A percentile compares a stretch with the other conserved stretches of the same genome.
phyloP scores from a whole-genome alignment of 2,797 vertebrate species.

The Pipistrellus pygmaeus region DNA sequence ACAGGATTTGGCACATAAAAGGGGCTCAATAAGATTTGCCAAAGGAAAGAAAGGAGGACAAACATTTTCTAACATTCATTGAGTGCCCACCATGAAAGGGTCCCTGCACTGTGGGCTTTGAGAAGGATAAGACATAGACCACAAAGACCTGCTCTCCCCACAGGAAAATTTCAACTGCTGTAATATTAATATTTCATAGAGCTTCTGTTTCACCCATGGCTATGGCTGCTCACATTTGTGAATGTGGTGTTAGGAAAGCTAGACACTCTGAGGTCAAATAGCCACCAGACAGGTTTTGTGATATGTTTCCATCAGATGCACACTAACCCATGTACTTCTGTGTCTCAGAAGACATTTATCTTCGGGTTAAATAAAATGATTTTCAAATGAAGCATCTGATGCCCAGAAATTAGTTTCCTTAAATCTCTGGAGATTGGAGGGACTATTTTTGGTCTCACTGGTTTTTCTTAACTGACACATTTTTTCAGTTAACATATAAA shows the following conservation, averaged over 20 bases:
- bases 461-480: slow-evolving; percentile 20
- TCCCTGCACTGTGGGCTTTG: background rate
- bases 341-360: slow-evolving; percentile 20
- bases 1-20: background rate
- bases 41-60: background rate
- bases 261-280: background rate
- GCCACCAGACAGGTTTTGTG: background rate
- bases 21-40: background rate
- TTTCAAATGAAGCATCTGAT: slow-evolving; percentile 44
- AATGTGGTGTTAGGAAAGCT: background rate
- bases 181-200: background rate
- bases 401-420: slow-evolving; percentile 44
- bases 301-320: background rate
- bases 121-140: background rate
- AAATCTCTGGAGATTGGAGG: background rate
- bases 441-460: slow-evolving; percentile 32
- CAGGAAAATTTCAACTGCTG: background rate
- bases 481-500: slow-evolving; percentile 35
- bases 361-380: slow-evolving; percentile 35
- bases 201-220: background rate
- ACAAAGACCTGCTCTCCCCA: background rate
- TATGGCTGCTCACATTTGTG: accelerated
- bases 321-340: background rate
- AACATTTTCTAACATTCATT: background rate
- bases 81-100: background rate